These are phyloP conservation scores for Pecten maximus DNA, from an alignment of 2,888 invertebrate species.

Conservation along the genomic window DNA sequence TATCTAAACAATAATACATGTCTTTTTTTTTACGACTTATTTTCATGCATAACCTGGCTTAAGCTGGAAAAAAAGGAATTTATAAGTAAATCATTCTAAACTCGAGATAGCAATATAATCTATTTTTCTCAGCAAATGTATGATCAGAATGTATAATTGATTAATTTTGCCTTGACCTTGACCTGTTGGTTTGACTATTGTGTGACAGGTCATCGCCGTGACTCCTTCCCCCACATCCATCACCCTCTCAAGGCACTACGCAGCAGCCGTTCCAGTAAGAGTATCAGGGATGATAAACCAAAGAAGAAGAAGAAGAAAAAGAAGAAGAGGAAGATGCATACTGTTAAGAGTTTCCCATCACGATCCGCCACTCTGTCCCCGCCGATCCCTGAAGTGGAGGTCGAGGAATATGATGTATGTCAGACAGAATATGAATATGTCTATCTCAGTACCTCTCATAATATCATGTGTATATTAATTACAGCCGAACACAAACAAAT, in stretches of 20 bases:
- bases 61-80: too few species aligned
- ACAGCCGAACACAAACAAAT: too few species aligned
- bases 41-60: too few species aligned
- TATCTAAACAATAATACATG: too few species aligned
- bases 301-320: slow-evolving; percentile 69
- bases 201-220: slow-evolving; percentile 72
- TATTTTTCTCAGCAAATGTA: background rate
- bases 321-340: slow-evolving; percentile 64
- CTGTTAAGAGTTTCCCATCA: slow-evolving; percentile 71
- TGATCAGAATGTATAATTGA: background rate
- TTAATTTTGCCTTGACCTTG: background rate
- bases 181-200: background rate
- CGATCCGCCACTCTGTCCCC: slow-evolving; percentile 72
- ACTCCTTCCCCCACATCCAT: slow-evolving; percentile 77
- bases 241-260: slow-evolving; percentile 75
- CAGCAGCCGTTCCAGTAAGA: slow-evolving; percentile 69
- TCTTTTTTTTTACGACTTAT: too few species aligned
- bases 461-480: too few species aligned
- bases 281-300: slow-evolving; percentile 53
- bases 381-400: slow-evolving; percentile 72
- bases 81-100: too few species aligned
- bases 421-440: background rate
- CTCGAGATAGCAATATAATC: too few species aligned
- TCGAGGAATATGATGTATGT: slow-evolving; percentile 62
- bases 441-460: too few species aligned